Evolutionary conservation across 2,113 vertebrate species (phyloP).

Genomic region (Antidorcas marsupialis): DNA sequence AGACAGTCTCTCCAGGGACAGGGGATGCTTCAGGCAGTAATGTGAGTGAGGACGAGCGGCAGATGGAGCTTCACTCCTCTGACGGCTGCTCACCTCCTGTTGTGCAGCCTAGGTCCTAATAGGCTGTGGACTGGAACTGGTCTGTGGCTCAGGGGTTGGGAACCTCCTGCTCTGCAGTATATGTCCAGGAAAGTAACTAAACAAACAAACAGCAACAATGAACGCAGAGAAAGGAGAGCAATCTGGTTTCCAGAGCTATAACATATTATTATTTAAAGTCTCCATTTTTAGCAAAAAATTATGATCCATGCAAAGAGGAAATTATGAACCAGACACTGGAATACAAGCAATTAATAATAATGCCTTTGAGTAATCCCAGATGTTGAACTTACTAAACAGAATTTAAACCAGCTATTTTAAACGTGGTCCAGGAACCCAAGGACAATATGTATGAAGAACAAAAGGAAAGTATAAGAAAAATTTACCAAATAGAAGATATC

Average conservation of each 20-base stretch:
- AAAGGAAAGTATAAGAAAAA: neutral
- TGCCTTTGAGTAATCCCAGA: neutral
- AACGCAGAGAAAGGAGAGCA: neutral
- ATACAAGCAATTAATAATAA: neutral
- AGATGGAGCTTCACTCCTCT: neutral
- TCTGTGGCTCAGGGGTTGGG: neutral
- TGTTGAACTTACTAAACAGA: neutral
- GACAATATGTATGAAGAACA: neutral
- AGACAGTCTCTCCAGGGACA: neutral
- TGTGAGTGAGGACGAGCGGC: rapidly evolving
- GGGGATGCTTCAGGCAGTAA: neutral
- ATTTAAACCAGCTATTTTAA: neutral
- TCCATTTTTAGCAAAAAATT: neutral
- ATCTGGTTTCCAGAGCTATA: neutral
- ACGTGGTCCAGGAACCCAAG: neutral
- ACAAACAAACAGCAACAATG: neutral
- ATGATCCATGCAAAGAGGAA: neutral
- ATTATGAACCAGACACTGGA: neutral
- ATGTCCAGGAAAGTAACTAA: neutral
- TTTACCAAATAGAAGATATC: neutral
- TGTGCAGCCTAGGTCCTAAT: neutral
- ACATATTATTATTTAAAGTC: neutral
- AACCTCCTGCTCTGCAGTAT: neutral
- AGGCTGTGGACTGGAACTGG: neutral
- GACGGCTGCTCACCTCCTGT: neutral